Percentiles rank a stretch among this genome's conserved stretches.
Conservation (phyloP, 2,797 vertebrate genomes). For the Ceryle rudis region DNA sequence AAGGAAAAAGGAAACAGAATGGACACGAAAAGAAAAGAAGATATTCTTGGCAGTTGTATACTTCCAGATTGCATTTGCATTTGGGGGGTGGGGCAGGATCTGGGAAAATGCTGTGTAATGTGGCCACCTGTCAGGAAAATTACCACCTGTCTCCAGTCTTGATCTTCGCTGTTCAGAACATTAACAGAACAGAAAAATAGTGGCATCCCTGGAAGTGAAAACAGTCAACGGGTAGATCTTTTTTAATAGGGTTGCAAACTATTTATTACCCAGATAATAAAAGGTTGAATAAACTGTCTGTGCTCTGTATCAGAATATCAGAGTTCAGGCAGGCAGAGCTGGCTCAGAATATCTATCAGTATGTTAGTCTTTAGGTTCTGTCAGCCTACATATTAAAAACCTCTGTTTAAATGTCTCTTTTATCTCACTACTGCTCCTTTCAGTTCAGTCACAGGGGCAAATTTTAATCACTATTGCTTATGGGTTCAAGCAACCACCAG, state of each 20-base stretch:
- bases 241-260: not conserved
- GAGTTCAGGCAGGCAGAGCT: not conserved
- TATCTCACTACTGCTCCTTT: not conserved
- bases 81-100: not conserved
- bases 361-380: not conserved
- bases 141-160: not conserved
- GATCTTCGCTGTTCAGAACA: not conserved
- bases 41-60: conserved; percentile 8
- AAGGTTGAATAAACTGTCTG: not conserved
- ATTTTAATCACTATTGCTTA: not conserved
- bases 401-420: not conserved
- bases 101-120: not conserved
- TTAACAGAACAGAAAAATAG: not conserved
- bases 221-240: not conserved
- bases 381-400: not conserved
- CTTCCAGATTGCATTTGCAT: conserved; percentile 28
- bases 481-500: not conserved
- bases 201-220: not conserved
- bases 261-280: not conserved
- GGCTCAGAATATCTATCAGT: not conserved
- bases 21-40: not conserved
- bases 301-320: not conserved
- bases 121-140: conserved; percentile 37
- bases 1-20: not conserved
- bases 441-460: not conserved